Evolutionary conservation across 2,888 invertebrate genomes (phyloP).

Genomic region (Tupiocoris notatus): DNA sequence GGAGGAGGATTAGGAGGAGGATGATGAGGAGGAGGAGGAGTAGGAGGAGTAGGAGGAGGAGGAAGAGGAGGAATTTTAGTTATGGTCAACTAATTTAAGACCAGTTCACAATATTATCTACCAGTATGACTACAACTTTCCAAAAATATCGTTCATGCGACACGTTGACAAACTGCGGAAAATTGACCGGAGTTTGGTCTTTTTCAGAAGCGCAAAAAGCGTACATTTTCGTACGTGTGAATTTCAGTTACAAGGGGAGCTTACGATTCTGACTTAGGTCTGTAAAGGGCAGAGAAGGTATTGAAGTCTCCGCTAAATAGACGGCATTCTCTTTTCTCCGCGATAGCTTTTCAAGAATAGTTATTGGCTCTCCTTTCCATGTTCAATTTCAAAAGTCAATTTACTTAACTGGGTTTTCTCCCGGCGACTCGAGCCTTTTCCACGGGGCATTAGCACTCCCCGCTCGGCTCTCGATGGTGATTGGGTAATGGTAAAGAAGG

Average conservation of each 20-base stretch:
- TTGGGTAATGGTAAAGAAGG: neutral
- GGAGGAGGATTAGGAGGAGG: no score
- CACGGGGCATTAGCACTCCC: neutral
- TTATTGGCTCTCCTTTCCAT: conserved; percentile 21
- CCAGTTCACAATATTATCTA: no score
- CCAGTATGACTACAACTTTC: no score
- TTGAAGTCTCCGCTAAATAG: neutral
- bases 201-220: no score
- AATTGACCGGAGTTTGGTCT: no score
- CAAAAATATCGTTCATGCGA: no score
- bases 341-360: conserved; percentile 16
- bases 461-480: neutral
- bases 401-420: conserved; percentile 25
- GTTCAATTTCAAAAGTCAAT: conserved; percentile 42
- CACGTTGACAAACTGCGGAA: no score
- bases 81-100: no score
- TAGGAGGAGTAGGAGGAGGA: no score
- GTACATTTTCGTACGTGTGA: neutral
- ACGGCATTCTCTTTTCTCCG: neutral
- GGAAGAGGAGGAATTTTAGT: no score
- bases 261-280: neutral
- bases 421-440: neutral
- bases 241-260: neutral
- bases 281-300: neutral
- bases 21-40: no score